Evolutionary conservation across 1,140 invertebrate species (phyloP), one percentile per base, ranked within the genome.

Genomic region (Rhagoletis pomonella): DNA sequence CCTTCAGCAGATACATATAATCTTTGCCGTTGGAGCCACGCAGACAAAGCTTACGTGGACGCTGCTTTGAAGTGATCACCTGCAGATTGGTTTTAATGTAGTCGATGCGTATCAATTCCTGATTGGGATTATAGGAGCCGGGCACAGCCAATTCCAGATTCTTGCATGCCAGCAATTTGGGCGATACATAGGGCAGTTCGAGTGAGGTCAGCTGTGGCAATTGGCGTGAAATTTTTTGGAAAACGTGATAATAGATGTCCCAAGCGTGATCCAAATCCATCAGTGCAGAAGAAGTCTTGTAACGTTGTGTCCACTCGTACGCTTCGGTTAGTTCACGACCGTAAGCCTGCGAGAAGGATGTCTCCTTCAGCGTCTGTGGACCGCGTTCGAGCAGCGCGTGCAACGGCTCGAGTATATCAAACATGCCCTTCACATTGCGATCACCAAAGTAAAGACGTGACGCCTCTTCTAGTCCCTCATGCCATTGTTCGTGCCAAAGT

Each of bases 401-500:
- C 44, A 99, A 93, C 1, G 99, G 99, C 90, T 99, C 98, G 67
- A 99, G 93, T 0, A 97, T 98, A 86, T 97, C 96, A 90, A 99
- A 97, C 99, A 99, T 99, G 14, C 97, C 98, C 86, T 97, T 96
- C 0, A 99, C 96, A 91, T 99, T 98, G 84, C 96, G 95, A 92
- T 99, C 99, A 0, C 98, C 98, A 93, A 99, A 99, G 92, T 99
- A 99, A 5, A 99, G 94, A 88, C 97, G 94, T 14, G 98, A 99
- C 0, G 99, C 99, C 94, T 99, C 99, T 93, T 99, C 99, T 9
- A 99, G 93, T 0, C 98, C 98, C 93, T 99, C 99, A 92, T 99
- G 98, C 99, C 99, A 99, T 89, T 99, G 96, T 93, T 99, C 99
- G 93, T 99, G 99, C 99, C 99, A 99, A 1, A 99, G 93, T 88